Percentiles rank a stretch among this genome's conserved stretches.
Conservation (phyloP, 2,888 invertebrate genomes). For the Lypha dubia region DNA sequence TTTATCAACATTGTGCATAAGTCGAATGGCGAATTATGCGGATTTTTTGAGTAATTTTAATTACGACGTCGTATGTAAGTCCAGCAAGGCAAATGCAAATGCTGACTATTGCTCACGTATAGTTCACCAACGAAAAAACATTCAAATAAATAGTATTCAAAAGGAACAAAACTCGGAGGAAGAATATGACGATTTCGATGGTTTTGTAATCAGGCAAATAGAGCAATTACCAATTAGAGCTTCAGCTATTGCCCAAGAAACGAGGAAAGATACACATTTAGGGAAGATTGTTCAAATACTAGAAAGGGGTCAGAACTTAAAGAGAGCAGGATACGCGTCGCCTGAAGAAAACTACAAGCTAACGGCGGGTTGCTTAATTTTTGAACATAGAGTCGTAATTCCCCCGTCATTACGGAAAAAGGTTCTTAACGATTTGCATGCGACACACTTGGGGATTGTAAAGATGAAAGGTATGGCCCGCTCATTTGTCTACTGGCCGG, state of each 20-base stretch:
- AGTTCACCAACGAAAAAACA: neutral
- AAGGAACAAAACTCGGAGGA: no score
- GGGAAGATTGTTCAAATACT: neutral
- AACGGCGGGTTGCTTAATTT: no score
- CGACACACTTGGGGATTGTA: no score
- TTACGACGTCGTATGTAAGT: conserved; percentile 40
- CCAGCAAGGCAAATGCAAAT: conserved; percentile 58
- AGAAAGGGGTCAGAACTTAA: no score
- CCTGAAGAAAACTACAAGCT: no score
- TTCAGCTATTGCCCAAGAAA: conserved; percentile 53
- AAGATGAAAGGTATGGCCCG: no score
- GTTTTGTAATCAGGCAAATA: conserved; percentile 65
- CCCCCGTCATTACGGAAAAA: no score
- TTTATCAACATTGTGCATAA: conserved; percentile 50
- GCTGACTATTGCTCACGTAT: conserved; percentile 51
- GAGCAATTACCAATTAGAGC: conserved; percentile 65
- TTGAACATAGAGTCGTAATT: no score
- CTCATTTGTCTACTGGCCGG: no score
- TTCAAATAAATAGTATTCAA: no score
- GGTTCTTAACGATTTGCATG: no score
- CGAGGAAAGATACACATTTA: conserved; percentile 55
- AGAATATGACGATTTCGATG: conserved; percentile 56
- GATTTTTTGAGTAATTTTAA: conserved; percentile 10
- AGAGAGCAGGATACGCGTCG: no score
- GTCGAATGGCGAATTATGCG: conserved; percentile 61